phyloP scores from a whole-genome alignment of 2,888 invertebrate species.

The Drosophila greeni region DNA sequence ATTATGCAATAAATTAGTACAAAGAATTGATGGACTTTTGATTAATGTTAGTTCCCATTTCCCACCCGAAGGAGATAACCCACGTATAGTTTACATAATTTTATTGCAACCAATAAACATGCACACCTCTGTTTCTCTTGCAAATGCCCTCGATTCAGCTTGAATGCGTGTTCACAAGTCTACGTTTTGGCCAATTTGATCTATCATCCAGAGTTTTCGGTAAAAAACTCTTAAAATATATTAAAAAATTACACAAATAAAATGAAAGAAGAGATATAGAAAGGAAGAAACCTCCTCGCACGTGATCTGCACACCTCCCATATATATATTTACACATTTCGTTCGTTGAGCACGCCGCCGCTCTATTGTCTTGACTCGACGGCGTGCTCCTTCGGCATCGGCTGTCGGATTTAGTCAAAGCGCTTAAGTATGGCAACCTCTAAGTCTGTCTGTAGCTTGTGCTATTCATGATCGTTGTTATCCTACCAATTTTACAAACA shows the following conservation, averaged over 20 bases:
- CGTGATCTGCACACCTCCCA: conserved; percentile 10
- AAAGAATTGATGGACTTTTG: too few species aligned
- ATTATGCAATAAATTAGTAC: background rate
- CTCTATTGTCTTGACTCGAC: conserved; percentile 11
- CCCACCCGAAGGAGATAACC: background rate
- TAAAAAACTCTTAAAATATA: conserved; percentile 26
- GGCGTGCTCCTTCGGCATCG: conserved; percentile 9
- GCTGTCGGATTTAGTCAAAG: conserved; percentile 18
- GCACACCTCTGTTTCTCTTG: conserved; percentile 37
- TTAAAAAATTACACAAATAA: conserved; percentile 12
- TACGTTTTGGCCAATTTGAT: conserved; percentile 12
- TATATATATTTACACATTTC: conserved; percentile 38
- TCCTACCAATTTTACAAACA: conserved; percentile 24
- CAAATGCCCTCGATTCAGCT: conserved; percentile 33
- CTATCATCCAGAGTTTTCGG: conserved; percentile 11
- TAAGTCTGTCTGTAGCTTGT: background rate
- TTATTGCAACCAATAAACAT: conserved; percentile 66
- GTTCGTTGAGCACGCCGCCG: conserved; percentile 21
- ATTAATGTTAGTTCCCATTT: too few species aligned
- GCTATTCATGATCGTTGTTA: background rate
- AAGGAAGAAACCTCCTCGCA: conserved; percentile 6
- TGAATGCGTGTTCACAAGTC: conserved; percentile 53
- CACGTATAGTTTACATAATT: conserved; percentile 37
- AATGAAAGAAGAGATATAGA: background rate
- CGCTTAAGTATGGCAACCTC: conserved; percentile 3